Conservation (phyloP, 2,113 vertebrate genomes). For the Hoplias malabaricus region DNA sequence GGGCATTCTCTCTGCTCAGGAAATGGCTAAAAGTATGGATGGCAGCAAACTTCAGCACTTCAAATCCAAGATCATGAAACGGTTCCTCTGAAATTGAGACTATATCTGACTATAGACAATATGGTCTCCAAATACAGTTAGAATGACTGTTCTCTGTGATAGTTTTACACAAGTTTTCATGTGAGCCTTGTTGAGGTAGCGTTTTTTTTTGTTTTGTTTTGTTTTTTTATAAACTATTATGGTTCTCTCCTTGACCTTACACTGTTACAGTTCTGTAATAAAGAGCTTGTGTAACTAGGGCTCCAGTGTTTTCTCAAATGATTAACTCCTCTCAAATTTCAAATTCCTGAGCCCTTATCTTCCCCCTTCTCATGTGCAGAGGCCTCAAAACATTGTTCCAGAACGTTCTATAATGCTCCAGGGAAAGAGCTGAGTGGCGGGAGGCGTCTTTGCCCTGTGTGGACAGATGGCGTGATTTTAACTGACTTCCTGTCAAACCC, state of each 20-base stretch:
- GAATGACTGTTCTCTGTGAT: too few species aligned
- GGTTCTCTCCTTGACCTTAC: background rate
- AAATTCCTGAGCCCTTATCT: background rate
- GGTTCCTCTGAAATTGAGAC: slow-evolving; percentile 61
- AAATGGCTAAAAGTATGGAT: slow-evolving; percentile 54
- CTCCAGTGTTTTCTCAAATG: background rate
- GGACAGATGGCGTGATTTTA: slow-evolving; percentile 19
- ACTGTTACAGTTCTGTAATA: background rate
- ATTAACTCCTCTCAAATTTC: background rate
- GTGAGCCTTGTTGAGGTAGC: too few species aligned
- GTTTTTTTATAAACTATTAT: background rate
- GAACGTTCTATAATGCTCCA: background rate
- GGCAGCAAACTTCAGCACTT: slow-evolving; percentile 65
- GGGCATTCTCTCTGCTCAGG: slow-evolving; percentile 55
- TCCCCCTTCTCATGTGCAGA: background rate
- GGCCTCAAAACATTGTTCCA: slow-evolving; percentile 4
- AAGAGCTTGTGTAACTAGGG: background rate
- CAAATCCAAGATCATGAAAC: slow-evolving; percentile 65
- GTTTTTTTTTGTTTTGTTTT: too few species aligned
- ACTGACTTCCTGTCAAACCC: slow-evolving; percentile 1
- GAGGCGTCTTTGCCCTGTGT: slow-evolving; percentile 5
- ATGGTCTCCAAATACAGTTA: too few species aligned
- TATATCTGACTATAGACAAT: too few species aligned
- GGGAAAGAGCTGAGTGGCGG: slow-evolving; percentile 5
- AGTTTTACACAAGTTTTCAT: too few species aligned